phyloP scores from a whole-genome alignment of 2,888 invertebrate species.

The Oxystoma pomonae region DNA sequence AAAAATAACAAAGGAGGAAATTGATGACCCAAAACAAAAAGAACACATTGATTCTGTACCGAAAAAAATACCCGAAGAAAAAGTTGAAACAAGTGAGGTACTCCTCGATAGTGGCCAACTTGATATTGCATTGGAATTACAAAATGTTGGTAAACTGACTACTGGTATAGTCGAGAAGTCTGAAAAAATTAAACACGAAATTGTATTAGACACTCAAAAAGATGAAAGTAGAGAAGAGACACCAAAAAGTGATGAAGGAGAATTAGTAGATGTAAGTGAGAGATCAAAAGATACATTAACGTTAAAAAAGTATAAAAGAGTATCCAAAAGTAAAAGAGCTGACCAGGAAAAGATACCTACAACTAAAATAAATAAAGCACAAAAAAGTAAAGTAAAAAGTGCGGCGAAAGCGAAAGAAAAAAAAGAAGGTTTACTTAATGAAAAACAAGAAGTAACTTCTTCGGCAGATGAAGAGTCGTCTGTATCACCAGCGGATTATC shows the following conservation, averaged over 20 bases:
- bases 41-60: not conserved
- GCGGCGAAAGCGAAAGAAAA: not conserved
- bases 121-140: not conserved
- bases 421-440: not conserved
- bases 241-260: not conserved
- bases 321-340: not conserved
- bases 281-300: not conserved
- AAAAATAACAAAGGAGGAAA: not conserved
- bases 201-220: conserved; percentile 10
- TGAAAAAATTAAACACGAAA: conserved; percentile 5
- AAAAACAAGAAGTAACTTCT: conserved; percentile 7
- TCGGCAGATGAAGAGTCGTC: conserved; percentile 10
- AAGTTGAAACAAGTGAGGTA: conserved; percentile 18
- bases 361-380: conserved; percentile 6
- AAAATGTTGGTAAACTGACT: not conserved
- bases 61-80: not conserved
- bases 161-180: not conserved
- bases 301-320: not conserved
- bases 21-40: not conserved
- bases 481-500: conserved; percentile 16
- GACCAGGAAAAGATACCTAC: not conserved
- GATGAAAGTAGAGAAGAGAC: conserved; percentile 5
- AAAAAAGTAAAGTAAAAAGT: conserved; percentile 11
- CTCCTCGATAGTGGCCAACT: not conserved
- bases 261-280: not conserved